These are phyloP conservation scores for Neodiprion pinetum DNA, from an alignment of 1,140 invertebrate genomes.

Conservation along the genomic window DNA sequence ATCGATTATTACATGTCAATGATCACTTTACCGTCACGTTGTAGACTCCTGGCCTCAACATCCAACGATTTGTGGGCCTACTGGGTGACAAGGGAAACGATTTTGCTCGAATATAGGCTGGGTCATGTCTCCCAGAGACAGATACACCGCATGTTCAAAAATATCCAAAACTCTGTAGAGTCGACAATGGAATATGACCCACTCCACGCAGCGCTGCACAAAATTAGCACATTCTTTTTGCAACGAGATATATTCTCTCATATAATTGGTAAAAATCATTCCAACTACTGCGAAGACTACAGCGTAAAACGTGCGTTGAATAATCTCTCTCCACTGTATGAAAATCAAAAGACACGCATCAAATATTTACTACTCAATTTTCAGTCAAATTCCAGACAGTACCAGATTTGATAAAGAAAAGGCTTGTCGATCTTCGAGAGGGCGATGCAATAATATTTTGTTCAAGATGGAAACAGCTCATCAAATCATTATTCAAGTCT, in stretches of 20 bases:
- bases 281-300: constrained; percentile 37
- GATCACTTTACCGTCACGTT: constrained; percentile 18
- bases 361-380: constrained; percentile 46
- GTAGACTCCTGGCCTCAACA: constrained; percentile 46
- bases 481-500: constrained; percentile 60
- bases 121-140: constrained; percentile 43
- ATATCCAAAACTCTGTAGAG: constrained; percentile 39
- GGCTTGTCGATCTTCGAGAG: constrained; percentile 60
- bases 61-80: constrained; percentile 44
- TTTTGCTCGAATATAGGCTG: constrained; percentile 49
- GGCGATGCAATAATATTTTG: constrained; percentile 63
- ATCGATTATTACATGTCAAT: constrained; percentile 20
- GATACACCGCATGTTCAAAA: constrained; percentile 48
- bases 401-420: constrained; percentile 58
- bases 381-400: constrained; percentile 63
- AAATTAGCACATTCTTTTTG: constrained; percentile 41
- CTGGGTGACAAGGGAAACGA: constrained; percentile 48
- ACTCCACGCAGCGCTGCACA: constrained; percentile 37
- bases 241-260: constrained; percentile 44
- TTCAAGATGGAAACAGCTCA: constrained; percentile 64
- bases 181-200: constrained; percentile 25
- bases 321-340: constrained; percentile 48
- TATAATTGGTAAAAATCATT: constrained; percentile 39
- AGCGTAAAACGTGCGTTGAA: constrained; percentile 43
- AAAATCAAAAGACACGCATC: constrained; percentile 40